Evolutionary conservation across 2,113 vertebrate genomes (phyloP).

Genomic region (Poeciliopsis retropinna): DNA sequence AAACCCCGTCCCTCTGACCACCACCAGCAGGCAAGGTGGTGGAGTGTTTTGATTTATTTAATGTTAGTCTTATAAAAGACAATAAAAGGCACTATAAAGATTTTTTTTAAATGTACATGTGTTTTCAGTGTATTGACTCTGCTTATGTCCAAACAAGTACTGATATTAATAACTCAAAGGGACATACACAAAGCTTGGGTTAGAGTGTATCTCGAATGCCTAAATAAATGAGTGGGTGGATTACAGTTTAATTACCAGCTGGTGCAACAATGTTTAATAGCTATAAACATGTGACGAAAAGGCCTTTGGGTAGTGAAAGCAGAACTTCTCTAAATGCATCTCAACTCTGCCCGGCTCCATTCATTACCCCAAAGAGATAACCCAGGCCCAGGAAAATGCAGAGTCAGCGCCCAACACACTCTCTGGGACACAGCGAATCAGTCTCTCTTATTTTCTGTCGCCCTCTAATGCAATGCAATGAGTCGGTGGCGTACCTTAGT

Average conservation of each 20-base stretch:
- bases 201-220: not conserved
- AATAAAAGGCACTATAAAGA: no score
- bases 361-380: constrained; percentile 59
- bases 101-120: no score
- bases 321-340: constrained; percentile 39
- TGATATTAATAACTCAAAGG: no score
- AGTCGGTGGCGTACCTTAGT: constrained; percentile 21
- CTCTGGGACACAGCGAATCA: constrained; percentile 35
- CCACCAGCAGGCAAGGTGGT: no score
- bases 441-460: constrained; percentile 22
- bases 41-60: no score
- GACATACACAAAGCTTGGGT: no score
- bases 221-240: no score
- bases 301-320: constrained; percentile 36
- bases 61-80: no score
- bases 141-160: no score
- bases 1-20: no score
- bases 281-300: constrained; percentile 44
- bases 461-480: constrained; percentile 23
- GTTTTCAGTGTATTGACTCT: no score
- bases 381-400: constrained; percentile 42
- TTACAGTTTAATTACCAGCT: not conserved
- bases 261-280: constrained; percentile 35
- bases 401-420: constrained; percentile 52
- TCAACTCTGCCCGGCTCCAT: constrained; percentile 45